Percentiles rank a stretch among this genome's conserved stretches.
These are phyloP conservation scores for Gastracanthus pulcherrimus DNA, from an alignment of 2,888 invertebrate species.

Conservation along the genomic window DNA sequence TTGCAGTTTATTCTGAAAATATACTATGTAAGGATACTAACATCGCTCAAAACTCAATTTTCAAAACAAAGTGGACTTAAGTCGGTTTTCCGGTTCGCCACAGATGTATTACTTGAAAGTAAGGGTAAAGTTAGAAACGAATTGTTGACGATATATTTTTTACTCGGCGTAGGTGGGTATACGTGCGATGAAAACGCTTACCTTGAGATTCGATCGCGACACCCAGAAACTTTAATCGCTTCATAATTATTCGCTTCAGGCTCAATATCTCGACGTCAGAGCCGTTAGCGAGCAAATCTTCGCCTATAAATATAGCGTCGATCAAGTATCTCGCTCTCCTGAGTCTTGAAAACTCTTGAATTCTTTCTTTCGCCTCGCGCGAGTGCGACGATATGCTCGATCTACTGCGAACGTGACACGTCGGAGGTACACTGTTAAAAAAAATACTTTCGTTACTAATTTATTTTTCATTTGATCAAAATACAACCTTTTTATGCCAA, in stretches of 20 bases:
- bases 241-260: conserved; percentile 82
- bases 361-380: conserved; percentile 71
- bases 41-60: too few relatives aligned
- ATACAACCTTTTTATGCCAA: too few relatives aligned
- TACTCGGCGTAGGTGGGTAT: not conserved
- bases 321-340: conserved; percentile 70
- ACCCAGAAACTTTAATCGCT: conserved; percentile 80
- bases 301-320: conserved; percentile 71
- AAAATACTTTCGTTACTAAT: not conserved
- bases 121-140: too few relatives aligned
- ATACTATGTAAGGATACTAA: too few relatives aligned
- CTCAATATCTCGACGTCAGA: conserved; percentile 86
- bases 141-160: not conserved
- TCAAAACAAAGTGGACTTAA: too few relatives aligned
- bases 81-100: too few relatives aligned
- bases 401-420: conserved; percentile 56
- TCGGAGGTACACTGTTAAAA: conserved; percentile 45
- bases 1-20: too few relatives aligned
- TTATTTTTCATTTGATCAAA: too few relatives aligned
- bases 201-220: conserved; percentile 58
- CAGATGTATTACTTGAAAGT: too few relatives aligned
- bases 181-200: not conserved
- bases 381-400: conserved; percentile 65
- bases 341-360: conserved; percentile 70
- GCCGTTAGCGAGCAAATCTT: conserved; percentile 81